A percentile compares a stretch with the other conserved stretches of the same genome.
phyloP scores from a whole-genome alignment of 1,140 invertebrate genomes.

The Lasioglossum baleicum region DNA sequence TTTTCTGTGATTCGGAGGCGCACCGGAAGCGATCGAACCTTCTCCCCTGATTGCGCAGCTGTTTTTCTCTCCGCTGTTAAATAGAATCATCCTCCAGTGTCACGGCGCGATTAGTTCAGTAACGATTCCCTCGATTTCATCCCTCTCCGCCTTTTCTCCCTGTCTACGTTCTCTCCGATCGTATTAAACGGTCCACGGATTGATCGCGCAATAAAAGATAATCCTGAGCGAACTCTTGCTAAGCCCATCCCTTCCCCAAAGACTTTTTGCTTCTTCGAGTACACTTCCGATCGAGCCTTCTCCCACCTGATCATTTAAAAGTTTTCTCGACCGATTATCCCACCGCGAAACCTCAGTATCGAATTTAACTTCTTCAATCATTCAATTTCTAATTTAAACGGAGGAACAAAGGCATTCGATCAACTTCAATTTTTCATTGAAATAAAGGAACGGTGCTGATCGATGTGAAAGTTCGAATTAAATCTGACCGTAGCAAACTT shows the following conservation, averaged over 20 bases:
- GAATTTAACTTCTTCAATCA: too few relatives aligned
- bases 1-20: not conserved
- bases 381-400: too few relatives aligned
- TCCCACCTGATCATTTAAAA: not conserved
- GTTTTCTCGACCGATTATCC: not conserved
- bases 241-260: not conserved
- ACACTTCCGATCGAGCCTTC: not conserved
- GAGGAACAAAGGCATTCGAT: too few relatives aligned
- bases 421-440: too few relatives aligned
- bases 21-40: not conserved
- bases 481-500: too few relatives aligned
- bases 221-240: slow-evolving; percentile 13
- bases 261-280: not conserved
- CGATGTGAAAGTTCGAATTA: too few relatives aligned
- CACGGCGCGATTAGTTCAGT: not conserved
- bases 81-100: not conserved
- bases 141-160: too few relatives aligned
- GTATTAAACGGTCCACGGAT: slow-evolving; percentile 24
- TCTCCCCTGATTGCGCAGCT: not conserved
- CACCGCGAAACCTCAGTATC: not conserved
- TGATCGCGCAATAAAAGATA: slow-evolving; percentile 47
- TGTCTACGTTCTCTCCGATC: not conserved
- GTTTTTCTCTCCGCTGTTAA: not conserved
- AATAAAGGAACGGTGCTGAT: too few relatives aligned
- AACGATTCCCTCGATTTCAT: not conserved